Base-by-base conservation (phyloP, 2,888 invertebrate species). In the Chirona hameri region DNA sequence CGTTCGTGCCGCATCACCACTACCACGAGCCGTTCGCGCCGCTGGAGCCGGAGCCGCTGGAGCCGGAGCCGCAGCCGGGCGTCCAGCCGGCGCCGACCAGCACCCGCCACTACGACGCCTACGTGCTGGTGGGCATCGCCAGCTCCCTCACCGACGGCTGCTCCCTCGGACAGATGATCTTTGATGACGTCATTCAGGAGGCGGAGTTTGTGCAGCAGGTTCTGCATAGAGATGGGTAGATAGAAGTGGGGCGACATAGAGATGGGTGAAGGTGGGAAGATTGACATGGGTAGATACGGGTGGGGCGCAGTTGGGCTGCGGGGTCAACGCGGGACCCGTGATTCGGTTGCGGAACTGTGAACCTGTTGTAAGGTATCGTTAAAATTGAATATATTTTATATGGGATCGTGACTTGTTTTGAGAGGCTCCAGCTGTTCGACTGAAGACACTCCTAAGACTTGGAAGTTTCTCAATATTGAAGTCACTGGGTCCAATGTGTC, bases 151-250 rank as follows among this genome's bases (percentile, higher is more conserved):
- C 76, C 5, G 24, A 24, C 7, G 39, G 29, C 15, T 76, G 76
- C 39, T 4, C 5, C 39, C 9, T 1, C 15, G 76, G 76, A 5
- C 76, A 39, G 39, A 76, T 76, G 76, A 21, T 76, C 1, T 76
- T 76, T 27, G 76, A 76, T 39, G 76, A 76, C 76, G 39, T 76
- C 76, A 76, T 39, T 24, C 76, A 76, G 76, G 76, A 76, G 24
- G 9, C 4, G 2, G 76, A 76, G 76, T 76, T 76, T 29, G 21
- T 76, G 18, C 76, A 76, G 76, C 21, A 15, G 39, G 39, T 76
- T 14, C 2, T 76, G 39, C 31, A 76, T 39, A 29, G 29, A 2
- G 29, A 29, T 29, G 69, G 69, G 9, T 69, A 29, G 29, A 10
- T 3, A 14, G 27, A 12, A 27, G n/a, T n/a, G n/a, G 9, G 9